Conservation (phyloP, 2,113 vertebrate genomes). For the Colistium nudipinnis region DNA sequence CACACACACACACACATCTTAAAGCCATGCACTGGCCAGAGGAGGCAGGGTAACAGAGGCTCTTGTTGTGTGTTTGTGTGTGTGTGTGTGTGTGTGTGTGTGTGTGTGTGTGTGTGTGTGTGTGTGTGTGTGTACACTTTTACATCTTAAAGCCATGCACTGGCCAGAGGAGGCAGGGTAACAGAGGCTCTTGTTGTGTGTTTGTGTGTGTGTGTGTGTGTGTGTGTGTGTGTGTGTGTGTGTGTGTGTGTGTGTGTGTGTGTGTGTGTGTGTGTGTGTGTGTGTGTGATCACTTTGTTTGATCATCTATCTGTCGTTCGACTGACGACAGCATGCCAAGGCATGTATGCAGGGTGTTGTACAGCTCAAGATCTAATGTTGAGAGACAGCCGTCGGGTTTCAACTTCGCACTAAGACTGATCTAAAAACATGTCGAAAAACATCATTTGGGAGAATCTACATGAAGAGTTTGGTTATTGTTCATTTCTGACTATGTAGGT, state of each 20-base stretch:
- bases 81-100: too few relatives aligned
- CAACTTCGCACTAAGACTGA: conserved; percentile 53
- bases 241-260: too few relatives aligned
- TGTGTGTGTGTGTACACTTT: too few relatives aligned
- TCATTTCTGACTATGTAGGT: conserved; percentile 16
- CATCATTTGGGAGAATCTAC: conserved; percentile 21
- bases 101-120: too few relatives aligned
- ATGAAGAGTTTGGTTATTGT: conserved; percentile 15
- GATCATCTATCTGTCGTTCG: conserved; percentile 60
- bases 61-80: too few relatives aligned
- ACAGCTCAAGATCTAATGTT: conserved; percentile 57
- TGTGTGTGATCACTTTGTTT: conserved; percentile 40
- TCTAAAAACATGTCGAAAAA: conserved; percentile 61
- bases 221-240: too few relatives aligned
- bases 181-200: conserved; percentile 23
- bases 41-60: conserved; percentile 27
- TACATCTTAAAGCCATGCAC: conserved; percentile 27
- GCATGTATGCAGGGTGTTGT: conserved; percentile 50
- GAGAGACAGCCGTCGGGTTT: conserved; percentile 55
- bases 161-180: conserved; percentile 38
- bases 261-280: too few relatives aligned
- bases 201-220: too few relatives aligned
- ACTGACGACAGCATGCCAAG: conserved; percentile 51
- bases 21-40: conserved; percentile 40
- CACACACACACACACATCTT: conserved; percentile 9